Base-by-base conservation (phyloP, 2,113 vertebrate species). In the Engraulis encrasicolus region DNA sequence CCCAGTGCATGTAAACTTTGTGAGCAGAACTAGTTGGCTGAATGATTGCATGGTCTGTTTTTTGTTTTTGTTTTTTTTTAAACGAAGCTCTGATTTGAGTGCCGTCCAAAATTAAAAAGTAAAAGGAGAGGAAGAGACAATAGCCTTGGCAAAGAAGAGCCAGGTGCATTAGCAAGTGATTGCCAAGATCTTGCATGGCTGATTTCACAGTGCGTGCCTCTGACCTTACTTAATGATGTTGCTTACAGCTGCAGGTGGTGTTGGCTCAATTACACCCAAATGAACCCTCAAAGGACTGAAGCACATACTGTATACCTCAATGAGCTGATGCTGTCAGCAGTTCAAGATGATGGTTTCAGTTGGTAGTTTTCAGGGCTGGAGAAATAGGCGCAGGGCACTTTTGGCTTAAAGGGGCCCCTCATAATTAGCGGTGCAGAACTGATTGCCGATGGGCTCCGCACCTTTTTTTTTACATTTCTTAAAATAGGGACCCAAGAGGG, bases 171-270 rank as follows among this genome's bases (percentile, higher is more conserved):
- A 92, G 91, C 89, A 92, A 92, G 91, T 92, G 90, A 91, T 86
- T 93, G 90, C 91, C 91, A 91, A 90, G 90, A 89, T 86, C 86
- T 89, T 87, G 90, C 87, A 89, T 91, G 89, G 90, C 87, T 91
- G 86, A 93, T 94, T 93, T 90, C 18, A 86, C 91, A 89, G 92
- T 89, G 88, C 90, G 91, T 88, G 90, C 89, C 91, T 85, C 84
- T 93, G 92, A 94, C 92, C 91, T 94, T 91, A 92, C 90, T 90
- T 91, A 93, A 93, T 91, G 90, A 91, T 91, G 91, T 86, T 90
- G 89, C 91, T 94, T 90, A 90, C 88, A 91, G 40, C 90, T 85
- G 90, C 92, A 93, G 92, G 92, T 92, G 92, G 87, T 89, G 89
- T 86, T 89, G 88, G 87, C 89, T 89, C 87, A 90, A 74, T 82